phyloP scores from a whole-genome alignment of 2,113 vertebrate genomes.

The Aepyceros melampus region DNA sequence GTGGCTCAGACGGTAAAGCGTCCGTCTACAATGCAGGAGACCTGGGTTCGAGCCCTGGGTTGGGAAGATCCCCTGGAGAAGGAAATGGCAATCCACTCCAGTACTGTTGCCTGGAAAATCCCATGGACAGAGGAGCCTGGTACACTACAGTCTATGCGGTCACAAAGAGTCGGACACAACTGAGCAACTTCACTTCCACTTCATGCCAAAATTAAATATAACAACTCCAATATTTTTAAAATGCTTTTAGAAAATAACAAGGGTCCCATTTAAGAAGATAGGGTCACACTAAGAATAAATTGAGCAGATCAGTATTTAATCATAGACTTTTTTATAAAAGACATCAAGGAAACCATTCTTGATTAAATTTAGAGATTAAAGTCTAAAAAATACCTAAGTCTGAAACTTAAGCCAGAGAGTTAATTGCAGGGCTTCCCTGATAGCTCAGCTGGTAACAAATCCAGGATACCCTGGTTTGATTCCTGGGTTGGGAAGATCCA shows the following conservation, averaged over 20 bases:
- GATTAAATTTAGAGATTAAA: not conserved
- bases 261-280: not conserved
- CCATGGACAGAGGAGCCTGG: too few species aligned
- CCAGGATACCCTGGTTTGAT: not conserved
- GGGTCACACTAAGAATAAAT: not conserved
- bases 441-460: not conserved
- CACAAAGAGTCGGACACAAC: too few species aligned
- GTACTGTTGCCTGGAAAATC: too few species aligned
- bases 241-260: not conserved
- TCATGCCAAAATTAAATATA: not conserved
- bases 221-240: not conserved
- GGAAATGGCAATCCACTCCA: too few species aligned
- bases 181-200: too few species aligned
- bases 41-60: too few species aligned
- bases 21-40: too few species aligned
- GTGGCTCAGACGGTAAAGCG: too few species aligned
- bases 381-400: not conserved
- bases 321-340: not conserved
- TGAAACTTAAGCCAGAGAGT: not conserved
- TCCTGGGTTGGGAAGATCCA: not conserved
- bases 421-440: not conserved
- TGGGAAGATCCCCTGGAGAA: too few species aligned
- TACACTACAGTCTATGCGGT: too few species aligned
- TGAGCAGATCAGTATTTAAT: not conserved
- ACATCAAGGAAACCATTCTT: not conserved